Evolutionary conservation across 2,888 invertebrate species (phyloP), one percentile per base, ranked within the genome.

Genomic region (Ephialtes manifestator): DNA sequence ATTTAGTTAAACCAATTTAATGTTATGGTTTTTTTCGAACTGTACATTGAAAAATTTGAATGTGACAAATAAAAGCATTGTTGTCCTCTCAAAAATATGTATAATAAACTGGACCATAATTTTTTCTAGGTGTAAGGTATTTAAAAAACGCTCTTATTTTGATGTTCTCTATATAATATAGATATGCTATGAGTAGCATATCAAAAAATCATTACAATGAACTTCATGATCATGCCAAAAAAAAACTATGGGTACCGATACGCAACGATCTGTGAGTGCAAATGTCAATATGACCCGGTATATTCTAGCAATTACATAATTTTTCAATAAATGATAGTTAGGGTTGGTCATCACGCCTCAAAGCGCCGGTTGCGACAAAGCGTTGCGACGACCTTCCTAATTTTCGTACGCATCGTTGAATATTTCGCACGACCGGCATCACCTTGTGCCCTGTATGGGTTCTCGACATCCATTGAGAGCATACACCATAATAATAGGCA

Each of bases 341-440:
- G n/a, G 7, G 0, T 4, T n/a, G 43, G 39, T 20, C 18, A 28
- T 70, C 72, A 55, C 72, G 72, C 72, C 53, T 13, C 70, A 18
- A 53, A 35, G 28, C 13, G 24, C 28, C 13, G 4, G 4, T 10
- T 18, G 31, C n/a, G 31, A 31, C 8, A n/a, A n/a, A n/a, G 11
- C n/a, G 18, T 51, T 35, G 48, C 63, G 31, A 60, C 74, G 51
- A 63, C 75, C 75, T 63, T 53, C 55, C 46, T 48, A 76, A 46
- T 77, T 78, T 78, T 70, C 55, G 43, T 48, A 68, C 58, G 78
- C 78, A 18, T 60, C 78, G 78, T 58, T 70, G 78, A 35, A 68
- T 60, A 78, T 78, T 70, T 46, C 68, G 70, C 68, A 78, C 68
- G 70, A 60, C 78, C 68, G 46, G 15, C 68, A 35, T 78, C 78